phyloP scores from a whole-genome alignment of 1,140 invertebrate genomes.

The Micrasema longulum region DNA sequence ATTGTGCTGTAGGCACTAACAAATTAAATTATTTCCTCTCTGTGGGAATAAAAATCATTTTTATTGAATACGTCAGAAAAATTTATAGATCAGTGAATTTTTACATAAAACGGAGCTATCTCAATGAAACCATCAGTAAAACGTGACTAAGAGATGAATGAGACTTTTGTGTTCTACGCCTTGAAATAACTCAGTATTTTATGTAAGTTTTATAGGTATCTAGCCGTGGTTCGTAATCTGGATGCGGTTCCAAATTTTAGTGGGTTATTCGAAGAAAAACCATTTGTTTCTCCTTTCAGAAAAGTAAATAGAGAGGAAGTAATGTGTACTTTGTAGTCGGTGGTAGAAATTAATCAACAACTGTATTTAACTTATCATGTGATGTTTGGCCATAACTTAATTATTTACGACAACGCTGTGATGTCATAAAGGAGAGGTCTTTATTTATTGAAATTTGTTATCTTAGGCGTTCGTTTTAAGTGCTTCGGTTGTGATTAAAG shows the following conservation, averaged over 20 bases:
- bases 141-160: too few species aligned
- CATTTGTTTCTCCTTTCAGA: not conserved
- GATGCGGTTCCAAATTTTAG: not conserved
- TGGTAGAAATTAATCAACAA: conserved; percentile 29
- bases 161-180: too few species aligned
- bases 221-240: too few species aligned
- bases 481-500: conserved; percentile 17
- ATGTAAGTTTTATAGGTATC: too few species aligned
- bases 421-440: conserved; percentile 23
- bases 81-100: too few species aligned
- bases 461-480: conserved; percentile 1
- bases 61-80: too few species aligned
- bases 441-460: conserved; percentile 27
- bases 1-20: too few species aligned
- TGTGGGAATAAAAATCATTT: too few species aligned
- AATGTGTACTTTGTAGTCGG: conserved; percentile 17
- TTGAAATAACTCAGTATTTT: too few species aligned
- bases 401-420: conserved; percentile 26
- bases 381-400: conserved; percentile 28
- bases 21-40: too few species aligned
- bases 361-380: conserved; percentile 18
- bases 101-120: too few species aligned
- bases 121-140: too few species aligned
- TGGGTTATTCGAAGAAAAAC: not conserved
- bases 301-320: conserved; percentile 4